Evolutionary conservation across 2,797 vertebrate species (phyloP), one percentile per base, ranked within the genome.

Genomic region (Novumbra hubbsi): DNA sequence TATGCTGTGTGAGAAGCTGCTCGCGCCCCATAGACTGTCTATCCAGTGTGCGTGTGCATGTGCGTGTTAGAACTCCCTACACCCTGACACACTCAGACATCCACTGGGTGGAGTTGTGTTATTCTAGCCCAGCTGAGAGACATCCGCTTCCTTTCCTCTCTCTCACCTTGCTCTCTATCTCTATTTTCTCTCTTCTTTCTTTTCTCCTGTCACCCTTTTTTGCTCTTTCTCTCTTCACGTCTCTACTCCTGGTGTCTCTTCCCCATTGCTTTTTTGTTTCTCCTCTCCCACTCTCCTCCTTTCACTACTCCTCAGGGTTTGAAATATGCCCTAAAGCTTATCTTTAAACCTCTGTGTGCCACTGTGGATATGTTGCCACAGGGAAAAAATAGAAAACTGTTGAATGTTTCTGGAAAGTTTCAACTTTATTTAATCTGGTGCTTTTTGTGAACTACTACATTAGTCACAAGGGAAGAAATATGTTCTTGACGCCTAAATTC

Each of bases 381-480:
- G 84, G 86, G 85, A 82, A 78, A 80, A 82, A 77, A 78, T 70
- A 78, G 73, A 85, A 86, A 83, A 77, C 77, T 78, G 71, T 86
- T 41, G 78, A 24, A 79, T 86, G 84, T 80, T 80, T 86, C 84
- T 80, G 28, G 79, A 79, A 81, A 88, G 87, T 87, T 87, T 78
- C 75, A 88, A 84, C 88, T 83, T 86, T 87, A 75, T 90, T 89
- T 90, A 85, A 90, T 90, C 83, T 85, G 74, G 75, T 87, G 86
- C 89, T 90, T 90, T 87, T 83, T 81, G 85, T 80, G 81, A 91
- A 91, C 86, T 90, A 86, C 77, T 80, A 57, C 11, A 57, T 86
- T 49, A 83, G 86, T 89, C 86, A 81, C 78, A 76, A 77, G 89
- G 86, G 88, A 91, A 83, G 76, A 85, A 85, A 86, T 76, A 83